Evolutionary conservation across 2,113 vertebrate genomes (phyloP), one percentile per base, ranked within the genome.

Genomic region (Psophia crepitans): DNA sequence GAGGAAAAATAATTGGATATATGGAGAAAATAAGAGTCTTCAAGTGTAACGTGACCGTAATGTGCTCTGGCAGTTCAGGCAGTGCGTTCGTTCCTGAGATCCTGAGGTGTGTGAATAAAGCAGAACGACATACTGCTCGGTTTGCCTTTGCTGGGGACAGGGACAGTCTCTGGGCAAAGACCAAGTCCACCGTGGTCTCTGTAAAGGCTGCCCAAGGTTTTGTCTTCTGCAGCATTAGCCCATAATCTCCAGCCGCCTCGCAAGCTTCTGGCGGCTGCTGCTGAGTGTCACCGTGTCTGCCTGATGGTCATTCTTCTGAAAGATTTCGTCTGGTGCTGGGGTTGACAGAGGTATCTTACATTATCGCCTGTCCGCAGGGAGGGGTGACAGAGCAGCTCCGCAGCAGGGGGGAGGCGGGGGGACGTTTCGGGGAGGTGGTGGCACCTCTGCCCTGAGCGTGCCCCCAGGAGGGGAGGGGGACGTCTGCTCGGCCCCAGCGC

Each of bases 1-100:
- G 63, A 91, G 63, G 74, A 37, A 73, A 92, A 93, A 96, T 94
- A 94, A 94, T 93, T 88, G 88, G 85, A 14, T 89, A 18, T 65
- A 53, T n/a, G 68, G 75, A 75, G 61, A 53, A 96, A 89, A 90
- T 37, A 56, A 43, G 94, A 61, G 48, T 37, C 71, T 70, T 92
- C 41, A 63, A 60, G 46, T 33, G 53, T 11, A 53, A 6, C 5
- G 44, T 60, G 76, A 35, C 75, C 80, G 8, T 63, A 90, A 83
- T 51, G 68, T 54, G 9, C 79, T 78, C 54, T 78, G 90, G 88
- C 92, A 92, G 95, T 35, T 39, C 5, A 8, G 57, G 63, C 74
- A 49, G 4, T 8, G 84, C 12, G 66, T 8, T 78, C 39, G 1
- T 37, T 93, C 69, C 75, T 22, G 8, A n/a, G 65, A 65, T 61